Percentiles rank a stretch among this genome's conserved stretches.
Evolutionary conservation across 1,140 invertebrate species (phyloP).

Genomic region (Idris sp.): DNA sequence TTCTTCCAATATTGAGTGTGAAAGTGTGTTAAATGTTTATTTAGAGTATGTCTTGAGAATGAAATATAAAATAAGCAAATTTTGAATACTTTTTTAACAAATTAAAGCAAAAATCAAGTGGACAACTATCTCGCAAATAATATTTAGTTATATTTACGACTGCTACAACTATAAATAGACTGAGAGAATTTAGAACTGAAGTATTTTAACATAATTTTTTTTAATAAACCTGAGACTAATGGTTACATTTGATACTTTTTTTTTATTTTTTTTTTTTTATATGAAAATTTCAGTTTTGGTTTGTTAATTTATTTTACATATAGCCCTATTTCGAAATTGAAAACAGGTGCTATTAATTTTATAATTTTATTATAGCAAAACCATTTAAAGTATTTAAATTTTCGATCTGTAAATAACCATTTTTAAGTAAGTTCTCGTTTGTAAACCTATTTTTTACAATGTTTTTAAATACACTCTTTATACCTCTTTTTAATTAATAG

Average conservation of each 20-base stretch:
- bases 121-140: too few relatives aligned
- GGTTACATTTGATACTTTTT: slow-evolving; percentile 5
- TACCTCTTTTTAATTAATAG: too few relatives aligned
- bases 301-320: neutral
- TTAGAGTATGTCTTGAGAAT: too few relatives aligned
- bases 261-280: too few relatives aligned
- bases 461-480: slow-evolving; percentile 4
- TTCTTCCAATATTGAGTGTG: neutral
- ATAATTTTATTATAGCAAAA: slow-evolving; percentile 15
- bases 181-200: slow-evolving; percentile 19
- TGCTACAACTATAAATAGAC: slow-evolving; percentile 3
- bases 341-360: slow-evolving; percentile 23
- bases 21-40: too few relatives aligned
- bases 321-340: slow-evolving; percentile 7
- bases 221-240: neutral
- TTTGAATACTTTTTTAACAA: too few relatives aligned
- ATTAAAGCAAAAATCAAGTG: too few relatives aligned
- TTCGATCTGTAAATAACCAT: neutral
- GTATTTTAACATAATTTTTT: slow-evolving; percentile 5
- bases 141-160: slow-evolving; percentile 15
- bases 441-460: too few relatives aligned
- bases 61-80: too few relatives aligned
- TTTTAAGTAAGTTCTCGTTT: too few relatives aligned
- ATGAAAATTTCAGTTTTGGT: too few relatives aligned
- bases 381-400: slow-evolving; percentile 9